phyloP scores from a whole-genome alignment of 2,888 invertebrate genomes.

The Cephus spinipes region DNA sequence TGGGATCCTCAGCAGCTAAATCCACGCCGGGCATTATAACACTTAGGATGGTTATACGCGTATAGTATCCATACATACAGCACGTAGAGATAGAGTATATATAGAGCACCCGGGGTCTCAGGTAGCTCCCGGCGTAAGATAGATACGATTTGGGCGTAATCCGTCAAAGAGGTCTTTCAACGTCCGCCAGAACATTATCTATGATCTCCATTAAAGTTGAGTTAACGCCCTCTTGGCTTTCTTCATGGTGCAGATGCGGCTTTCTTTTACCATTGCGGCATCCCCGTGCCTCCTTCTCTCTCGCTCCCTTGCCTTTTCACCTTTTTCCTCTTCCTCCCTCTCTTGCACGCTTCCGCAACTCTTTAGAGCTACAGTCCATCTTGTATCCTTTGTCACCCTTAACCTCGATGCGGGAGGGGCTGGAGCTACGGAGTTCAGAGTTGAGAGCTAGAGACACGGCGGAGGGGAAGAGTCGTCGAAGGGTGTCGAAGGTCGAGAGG shows the following conservation, averaged over 20 bases:
- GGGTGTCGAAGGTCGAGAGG: not conserved
- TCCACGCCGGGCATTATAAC: constrained; percentile 49
- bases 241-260: constrained; percentile 27
- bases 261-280: not conserved
- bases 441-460: not conserved
- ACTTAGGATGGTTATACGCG: constrained; percentile 38
- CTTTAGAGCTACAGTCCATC: not conserved
- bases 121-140: constrained; percentile 38
- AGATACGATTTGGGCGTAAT: constrained; percentile 64
- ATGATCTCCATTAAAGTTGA: constrained; percentile 66
- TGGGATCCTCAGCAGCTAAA: constrained; percentile 13
- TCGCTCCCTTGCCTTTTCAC: constrained; percentile 17
- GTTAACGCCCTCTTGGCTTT: constrained; percentile 64
- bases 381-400: not conserved
- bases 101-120: constrained; percentile 19
- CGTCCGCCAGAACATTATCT: constrained; percentile 59
- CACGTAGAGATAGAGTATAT: not conserved
- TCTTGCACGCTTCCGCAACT: constrained; percentile 1
- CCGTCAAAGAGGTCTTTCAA: constrained; percentile 64
- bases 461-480: not conserved
- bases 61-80: not conserved
- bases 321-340: constrained; percentile 16
- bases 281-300: constrained; percentile 3
- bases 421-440: not conserved
- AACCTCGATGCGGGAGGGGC: not conserved